phyloP scores from a whole-genome alignment of 2,888 invertebrate species.

The Chaetogeoica ovagalla region DNA sequence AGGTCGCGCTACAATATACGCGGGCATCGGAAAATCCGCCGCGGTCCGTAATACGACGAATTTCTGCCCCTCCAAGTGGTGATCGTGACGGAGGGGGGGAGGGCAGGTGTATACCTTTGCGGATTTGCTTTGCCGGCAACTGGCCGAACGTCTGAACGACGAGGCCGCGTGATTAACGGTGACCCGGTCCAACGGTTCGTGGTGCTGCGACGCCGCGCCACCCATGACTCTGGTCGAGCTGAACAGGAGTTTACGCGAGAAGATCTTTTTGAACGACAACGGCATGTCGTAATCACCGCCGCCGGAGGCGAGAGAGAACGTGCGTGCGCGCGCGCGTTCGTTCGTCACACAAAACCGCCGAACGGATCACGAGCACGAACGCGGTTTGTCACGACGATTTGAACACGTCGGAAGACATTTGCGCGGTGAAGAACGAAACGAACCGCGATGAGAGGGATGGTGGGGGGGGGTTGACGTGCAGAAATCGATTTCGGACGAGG shows the following conservation, averaged over 20 bases:
- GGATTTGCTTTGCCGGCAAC: constrained; percentile 55
- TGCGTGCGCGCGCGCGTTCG: neutral
- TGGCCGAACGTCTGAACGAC: constrained; percentile 56
- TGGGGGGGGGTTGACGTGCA: too few relatives aligned
- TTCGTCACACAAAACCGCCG: neutral
- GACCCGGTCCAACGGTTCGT: constrained; percentile 56
- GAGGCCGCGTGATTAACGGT: constrained; percentile 50
- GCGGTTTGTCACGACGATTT: constrained; percentile 16
- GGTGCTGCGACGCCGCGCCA: constrained; percentile 57
- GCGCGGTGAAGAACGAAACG: neutral
- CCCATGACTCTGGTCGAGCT: constrained; percentile 55
- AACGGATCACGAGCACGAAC: neutral
- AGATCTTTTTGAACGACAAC: constrained; percentile 49
- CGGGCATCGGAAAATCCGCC: too few relatives aligned
- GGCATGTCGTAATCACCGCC: constrained; percentile 2
- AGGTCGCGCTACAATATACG: too few relatives aligned
- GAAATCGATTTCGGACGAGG: too few relatives aligned
- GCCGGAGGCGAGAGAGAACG: neutral
- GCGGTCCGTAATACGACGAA: neutral
- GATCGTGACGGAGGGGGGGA: too few relatives aligned
- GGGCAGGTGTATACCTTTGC: constrained; percentile 27
- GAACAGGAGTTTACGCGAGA: constrained; percentile 47
- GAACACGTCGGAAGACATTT: constrained; percentile 45
- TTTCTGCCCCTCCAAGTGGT: too few relatives aligned
- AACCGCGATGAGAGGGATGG: too few relatives aligned